A percentile compares a stretch with the other conserved stretches of the same genome.
Conservation (phyloP, 2,888 invertebrate species). For the Papilio gigon region DNA sequence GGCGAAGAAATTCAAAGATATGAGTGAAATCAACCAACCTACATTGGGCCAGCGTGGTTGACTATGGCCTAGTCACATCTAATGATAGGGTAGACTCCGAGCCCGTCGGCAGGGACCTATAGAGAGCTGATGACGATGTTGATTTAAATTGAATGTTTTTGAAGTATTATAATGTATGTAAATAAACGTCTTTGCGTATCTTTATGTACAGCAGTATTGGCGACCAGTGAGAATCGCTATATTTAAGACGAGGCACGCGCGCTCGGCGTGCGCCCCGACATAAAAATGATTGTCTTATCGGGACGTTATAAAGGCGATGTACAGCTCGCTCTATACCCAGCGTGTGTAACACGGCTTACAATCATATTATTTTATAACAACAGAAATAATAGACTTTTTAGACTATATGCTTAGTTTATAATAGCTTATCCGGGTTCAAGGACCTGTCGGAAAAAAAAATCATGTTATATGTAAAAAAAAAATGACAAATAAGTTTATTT, state of each 20-base stretch:
- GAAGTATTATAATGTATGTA: not conserved
- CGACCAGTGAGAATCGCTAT: not conserved
- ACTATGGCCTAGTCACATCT: too few relatives aligned
- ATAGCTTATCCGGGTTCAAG: not conserved
- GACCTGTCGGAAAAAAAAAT: not conserved
- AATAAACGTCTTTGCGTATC: slow-evolving; percentile 4
- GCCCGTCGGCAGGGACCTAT: too few relatives aligned
- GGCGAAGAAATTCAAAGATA: too few relatives aligned
- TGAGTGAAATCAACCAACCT: too few relatives aligned
- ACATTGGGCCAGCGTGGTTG: too few relatives aligned
- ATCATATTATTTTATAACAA: not conserved
- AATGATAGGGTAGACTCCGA: too few relatives aligned
- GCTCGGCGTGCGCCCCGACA: not conserved
- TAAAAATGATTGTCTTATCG: slow-evolving; percentile 23
- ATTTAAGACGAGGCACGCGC: slow-evolving; percentile 1
- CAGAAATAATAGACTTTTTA: not conserved
- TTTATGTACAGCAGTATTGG: not conserved
- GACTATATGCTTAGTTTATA: not conserved
- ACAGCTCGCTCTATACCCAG: slow-evolving; percentile 3
- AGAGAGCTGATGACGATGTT: too few relatives aligned
- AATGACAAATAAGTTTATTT: not conserved
- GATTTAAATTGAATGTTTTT: not conserved
- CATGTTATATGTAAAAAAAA: not conserved
- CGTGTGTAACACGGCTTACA: not conserved
- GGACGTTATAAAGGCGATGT: slow-evolving; percentile 19